Conservation (phyloP, 2,113 vertebrate species). For the Xenopus tropicalis region UCB_Xtro_10.0 CM004443.2:39951001-39951500, state of each 20-base stretch:
- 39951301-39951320: constrained; percentile 68
- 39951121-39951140: constrained; percentile 97
- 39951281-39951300: constrained; percentile 86
- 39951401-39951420: neutral
- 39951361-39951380: too few relatives aligned
- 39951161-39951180: constrained; percentile 75
- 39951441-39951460: too few relatives aligned
- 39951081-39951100: constrained; percentile 99
- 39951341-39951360: neutral
- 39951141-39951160: constrained; percentile 92
- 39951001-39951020: constrained; percentile 97
- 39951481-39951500: too few relatives aligned
- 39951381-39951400: neutral
- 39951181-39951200: constrained; percentile 75
- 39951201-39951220: constrained; percentile 75
- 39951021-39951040: constrained; percentile 95
- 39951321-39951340: constrained; percentile 48
- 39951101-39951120: constrained; percentile 97
- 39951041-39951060: constrained; percentile 99
- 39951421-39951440: neutral
- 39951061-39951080: constrained; percentile 96
- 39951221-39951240: constrained; percentile 56
- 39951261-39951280: constrained; percentile 60
- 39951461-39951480: too few relatives aligned
- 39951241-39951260: constrained; percentile 44